Base-by-base conservation (phyloP, 2,888 invertebrate species). In the Harpalus rufipes region DNA sequence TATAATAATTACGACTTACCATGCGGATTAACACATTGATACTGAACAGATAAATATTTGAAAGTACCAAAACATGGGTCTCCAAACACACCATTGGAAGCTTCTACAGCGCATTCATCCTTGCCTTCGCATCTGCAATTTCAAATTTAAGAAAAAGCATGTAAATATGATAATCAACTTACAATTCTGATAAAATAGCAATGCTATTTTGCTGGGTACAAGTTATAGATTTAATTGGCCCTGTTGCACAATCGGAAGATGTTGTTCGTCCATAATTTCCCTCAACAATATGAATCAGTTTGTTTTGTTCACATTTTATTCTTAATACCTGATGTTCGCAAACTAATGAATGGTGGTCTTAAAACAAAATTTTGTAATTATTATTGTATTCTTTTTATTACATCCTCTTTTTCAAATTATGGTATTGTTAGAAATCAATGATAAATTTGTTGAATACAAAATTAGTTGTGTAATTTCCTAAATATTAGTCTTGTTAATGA, bases 211-310 rank as follows among this genome's bases (percentile, higher is more conserved):
- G 10, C 10, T 51, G 44, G 2, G 10, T 51, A 51, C 44, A 51
- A 51, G 8, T 51, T 12, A 12, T 51, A 51, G 44, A 12, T 3
- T 12, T 8, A 51, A 51, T 51, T 51, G 44, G 44, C 10, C 44
- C 14, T 0, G 10, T 0, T 14, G 10, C n/a, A 18, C 76, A 76
- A 7, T 18, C 44, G 5, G 76, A 2, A 44, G 14, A n/a, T 44
- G 76, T 14, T 7, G 76, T 41, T 16, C 76, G 76, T 10, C 76
- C 76, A 44, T 76, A 76, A 76, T 76, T 76, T 16, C 18, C 76
- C 2, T 76, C 14, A 5, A 76, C 18, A 76, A 76, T 76, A 8
- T 12, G 12, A 41, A 76, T 44, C 18, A 39, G 18, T 76, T 76
- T 1, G 7, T 44, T 18, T 39, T 76, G n/a, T 14, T 41, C 76